Percentiles rank a stretch among this genome's conserved stretches.
Conservation (phyloP, 2,888 invertebrate genomes). For the Metallyticus violacea region DNA sequence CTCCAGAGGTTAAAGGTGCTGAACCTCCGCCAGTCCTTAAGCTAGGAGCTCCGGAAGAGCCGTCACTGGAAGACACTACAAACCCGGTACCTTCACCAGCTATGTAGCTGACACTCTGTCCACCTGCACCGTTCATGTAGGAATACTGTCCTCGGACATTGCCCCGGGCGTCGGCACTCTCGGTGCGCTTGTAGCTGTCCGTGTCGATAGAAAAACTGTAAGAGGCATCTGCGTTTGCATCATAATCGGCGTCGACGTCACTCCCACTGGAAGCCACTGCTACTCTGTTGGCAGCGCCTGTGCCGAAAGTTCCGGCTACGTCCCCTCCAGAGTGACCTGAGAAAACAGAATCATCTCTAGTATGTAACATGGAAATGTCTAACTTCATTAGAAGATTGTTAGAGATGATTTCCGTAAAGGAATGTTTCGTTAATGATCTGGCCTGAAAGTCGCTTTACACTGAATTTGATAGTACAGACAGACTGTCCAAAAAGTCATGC, state of each 20-base stretch:
- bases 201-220: slow-evolving; percentile 40
- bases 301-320: neutral
- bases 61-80: slow-evolving; percentile 37
- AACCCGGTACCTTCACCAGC: slow-evolving; percentile 41
- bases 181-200: slow-evolving; percentile 37
- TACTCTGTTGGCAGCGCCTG: neutral
- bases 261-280: neutral
- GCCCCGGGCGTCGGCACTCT: slow-evolving; percentile 39
- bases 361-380: no score
- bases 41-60: slow-evolving; percentile 31
- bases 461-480: no score
- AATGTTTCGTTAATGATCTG: no score
- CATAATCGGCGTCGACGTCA: slow-evolving; percentile 29
- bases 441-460: no score
- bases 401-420: no score
- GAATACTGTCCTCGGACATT: slow-evolving; percentile 40
- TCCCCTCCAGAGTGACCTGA: neutral
- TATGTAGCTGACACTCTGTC: slow-evolving; percentile 35
- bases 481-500: no score
- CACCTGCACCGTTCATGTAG: slow-evolving; percentile 15
- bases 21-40: neutral
- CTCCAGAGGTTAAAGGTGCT: neutral
- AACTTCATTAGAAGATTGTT: no score
- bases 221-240: slow-evolving; percentile 39
- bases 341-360: no score